phyloP scores from a whole-genome alignment of 2,888 invertebrate genomes.

The Lamellibrachia columna region DNA sequence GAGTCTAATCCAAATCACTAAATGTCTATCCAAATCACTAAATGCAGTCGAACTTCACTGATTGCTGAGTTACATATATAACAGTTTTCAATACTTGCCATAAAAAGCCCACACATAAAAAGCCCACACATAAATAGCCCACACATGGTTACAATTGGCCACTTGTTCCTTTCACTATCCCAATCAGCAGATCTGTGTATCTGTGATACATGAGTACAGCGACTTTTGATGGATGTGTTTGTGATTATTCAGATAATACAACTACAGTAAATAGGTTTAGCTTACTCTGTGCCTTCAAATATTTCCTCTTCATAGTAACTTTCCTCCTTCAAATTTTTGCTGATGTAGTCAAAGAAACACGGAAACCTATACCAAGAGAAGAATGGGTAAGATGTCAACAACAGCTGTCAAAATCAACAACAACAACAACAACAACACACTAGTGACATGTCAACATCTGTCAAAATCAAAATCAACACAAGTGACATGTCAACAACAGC shows the following conservation, averaged over 20 bases:
- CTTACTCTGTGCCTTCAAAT: slow-evolving; percentile 71
- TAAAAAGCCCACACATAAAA: neutral
- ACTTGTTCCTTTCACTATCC: too few species aligned
- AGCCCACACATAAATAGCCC: too few species aligned
- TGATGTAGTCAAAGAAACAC: slow-evolving; percentile 75
- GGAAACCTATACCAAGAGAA: slow-evolving; percentile 71
- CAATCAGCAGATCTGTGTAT: neutral
- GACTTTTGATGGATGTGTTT: neutral
- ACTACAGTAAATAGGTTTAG: neutral
- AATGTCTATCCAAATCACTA: too few species aligned
- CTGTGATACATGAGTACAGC: neutral
- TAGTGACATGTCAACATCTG: too few species aligned
- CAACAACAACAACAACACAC: slow-evolving; percentile 19
- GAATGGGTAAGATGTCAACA: neutral
- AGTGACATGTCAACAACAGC: too few species aligned
- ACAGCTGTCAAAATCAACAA: neutral
- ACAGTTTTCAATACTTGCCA: too few species aligned
- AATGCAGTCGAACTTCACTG: too few species aligned
- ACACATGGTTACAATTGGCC: too few species aligned
- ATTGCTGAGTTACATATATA: too few species aligned
- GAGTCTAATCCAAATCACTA: too few species aligned
- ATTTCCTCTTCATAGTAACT: slow-evolving; percentile 69
- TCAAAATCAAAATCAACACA: too few species aligned
- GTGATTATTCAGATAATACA: neutral
- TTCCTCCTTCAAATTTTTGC: slow-evolving; percentile 51